Conservation (phyloP, 2,797 vertebrate genomes). For the Dipus sagitta region DNA sequence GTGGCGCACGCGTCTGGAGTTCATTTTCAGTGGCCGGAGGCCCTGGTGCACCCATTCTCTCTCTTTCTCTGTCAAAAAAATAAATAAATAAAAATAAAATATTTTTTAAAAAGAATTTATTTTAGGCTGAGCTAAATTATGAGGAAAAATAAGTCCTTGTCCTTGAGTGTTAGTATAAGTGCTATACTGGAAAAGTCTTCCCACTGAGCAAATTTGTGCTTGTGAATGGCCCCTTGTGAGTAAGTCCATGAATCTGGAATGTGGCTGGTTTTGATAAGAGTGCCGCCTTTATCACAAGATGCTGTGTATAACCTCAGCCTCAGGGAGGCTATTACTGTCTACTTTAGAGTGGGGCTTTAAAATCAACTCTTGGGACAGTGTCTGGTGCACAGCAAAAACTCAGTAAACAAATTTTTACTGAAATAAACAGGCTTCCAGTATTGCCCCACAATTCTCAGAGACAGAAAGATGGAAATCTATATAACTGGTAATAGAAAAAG, state of each 20-base stretch:
- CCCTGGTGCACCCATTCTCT: no score
- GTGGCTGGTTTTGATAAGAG: not conserved
- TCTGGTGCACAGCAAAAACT: not conserved
- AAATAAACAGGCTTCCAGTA: not conserved
- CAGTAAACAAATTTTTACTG: not conserved
- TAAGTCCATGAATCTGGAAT: not conserved
- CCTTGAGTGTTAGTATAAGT: constrained; percentile 17
- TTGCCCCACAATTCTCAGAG: not conserved
- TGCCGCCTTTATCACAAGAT: not conserved
- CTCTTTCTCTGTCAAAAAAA: no score
- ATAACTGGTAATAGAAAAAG: not conserved
- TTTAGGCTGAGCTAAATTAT: constrained; percentile 27
- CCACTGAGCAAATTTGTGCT: not conserved
- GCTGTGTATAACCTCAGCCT: not conserved
- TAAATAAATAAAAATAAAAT: no score
- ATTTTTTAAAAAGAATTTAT: no score
- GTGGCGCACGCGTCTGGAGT: no score
- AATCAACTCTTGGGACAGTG: not conserved
- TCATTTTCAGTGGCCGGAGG: no score
- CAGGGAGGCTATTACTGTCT: not conserved
- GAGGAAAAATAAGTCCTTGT: constrained; percentile 2
- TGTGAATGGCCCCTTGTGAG: not conserved
- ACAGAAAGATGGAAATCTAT: not conserved
- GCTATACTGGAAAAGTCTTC: not conserved
- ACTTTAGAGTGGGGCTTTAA: not conserved